Base-by-base conservation (phyloP, 2,888 invertebrate genomes). In the Deilephila porcellus region DNA sequence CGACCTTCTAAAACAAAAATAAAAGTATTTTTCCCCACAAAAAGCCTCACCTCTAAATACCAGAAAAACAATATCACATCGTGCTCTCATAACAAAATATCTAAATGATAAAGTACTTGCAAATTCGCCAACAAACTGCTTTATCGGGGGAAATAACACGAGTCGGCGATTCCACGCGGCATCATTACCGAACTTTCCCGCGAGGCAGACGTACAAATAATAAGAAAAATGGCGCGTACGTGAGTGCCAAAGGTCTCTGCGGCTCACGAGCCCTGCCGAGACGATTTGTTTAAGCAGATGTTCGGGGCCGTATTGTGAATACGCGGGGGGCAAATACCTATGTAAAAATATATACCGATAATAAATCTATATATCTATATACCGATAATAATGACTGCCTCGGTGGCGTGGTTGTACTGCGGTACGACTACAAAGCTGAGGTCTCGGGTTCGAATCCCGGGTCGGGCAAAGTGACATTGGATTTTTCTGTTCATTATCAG, bases 211-310 rank as follows among this genome's bases (percentile, higher is more conserved):
- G 45, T 52, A 62, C 45, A 52, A 63, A 63, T 63, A 75, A 52
- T 53, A 71, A 37, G 56, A 60, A 74, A 32, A 25, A 62, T 67
- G 29, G 60, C 14, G 52, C 29, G 37, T 74, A 67, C 63, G 73
- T 52, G 70, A 74, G 76, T 52, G 52, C 59, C 73, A 75, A 63
- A 70, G 64, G 70, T 73, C 73, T 70, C 62, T 71, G 71, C 56
- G 73, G 73, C 62, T 71, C 71, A 56, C 60, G 63, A 63, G 71
- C 72, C 64, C 60, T 71, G 70, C 32, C 34, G 17, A 60, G 71
- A 52, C 74, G 71, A 75, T 75, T 75, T 75, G 71, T 75, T 73
- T 75, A 71, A 75, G 64, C 56, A 64, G 8, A 4, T 34, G 60
- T 20, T 29, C 71, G 25, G 73, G 74, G 29, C 45, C 64, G 73